Conservation (phyloP, 1,140 invertebrate species). For the Lamellibrachia luymesi region DNA sequence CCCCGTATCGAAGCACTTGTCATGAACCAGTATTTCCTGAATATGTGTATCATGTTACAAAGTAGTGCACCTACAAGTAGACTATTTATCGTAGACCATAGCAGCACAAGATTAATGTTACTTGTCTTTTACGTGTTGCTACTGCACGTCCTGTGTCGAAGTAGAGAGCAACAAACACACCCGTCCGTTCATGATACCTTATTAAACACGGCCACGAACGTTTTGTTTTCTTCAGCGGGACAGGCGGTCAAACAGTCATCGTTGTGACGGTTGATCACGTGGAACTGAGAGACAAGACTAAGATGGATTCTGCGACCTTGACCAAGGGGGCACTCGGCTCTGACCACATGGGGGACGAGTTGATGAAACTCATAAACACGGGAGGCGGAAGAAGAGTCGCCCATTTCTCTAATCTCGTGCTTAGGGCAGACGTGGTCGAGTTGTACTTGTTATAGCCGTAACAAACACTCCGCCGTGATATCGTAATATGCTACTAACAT, state of each 20-base stretch:
- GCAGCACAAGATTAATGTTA: too few relatives aligned
- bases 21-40: not conserved
- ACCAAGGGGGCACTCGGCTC: not conserved
- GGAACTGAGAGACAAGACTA: slow-evolving; percentile 1
- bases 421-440: not conserved
- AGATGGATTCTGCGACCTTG: not conserved
- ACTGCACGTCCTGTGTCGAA: too few relatives aligned
- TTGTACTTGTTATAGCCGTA: not conserved
- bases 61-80: not conserved
- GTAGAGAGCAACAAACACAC: not conserved
- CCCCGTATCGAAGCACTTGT: not conserved
- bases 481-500: not conserved
- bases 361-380: not conserved
- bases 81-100: too few relatives aligned
- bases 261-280: slow-evolving; percentile 31
- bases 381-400: not conserved
- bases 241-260: not conserved
- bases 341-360: not conserved
- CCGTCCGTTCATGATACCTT: not conserved
- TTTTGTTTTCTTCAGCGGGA: not conserved
- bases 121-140: too few relatives aligned
- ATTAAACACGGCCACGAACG: not conserved
- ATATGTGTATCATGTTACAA: not conserved
- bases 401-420: not conserved
- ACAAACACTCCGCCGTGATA: too few relatives aligned